Base-by-base conservation (phyloP, 2,888 invertebrate genomes). In the Dynastes maya region DNA sequence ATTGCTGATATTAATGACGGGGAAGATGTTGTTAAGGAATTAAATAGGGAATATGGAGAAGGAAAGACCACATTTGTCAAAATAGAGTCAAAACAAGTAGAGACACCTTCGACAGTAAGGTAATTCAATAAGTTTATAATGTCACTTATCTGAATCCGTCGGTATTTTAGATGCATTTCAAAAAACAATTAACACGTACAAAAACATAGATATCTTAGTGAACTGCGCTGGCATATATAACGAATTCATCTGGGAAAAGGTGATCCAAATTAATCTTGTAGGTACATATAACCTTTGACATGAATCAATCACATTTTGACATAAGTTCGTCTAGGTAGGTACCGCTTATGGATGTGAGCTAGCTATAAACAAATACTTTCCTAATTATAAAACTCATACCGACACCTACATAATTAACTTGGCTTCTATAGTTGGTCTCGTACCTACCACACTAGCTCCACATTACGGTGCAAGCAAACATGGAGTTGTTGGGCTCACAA, bases 101-200 rank as follows among this genome's bases (percentile, higher is more conserved):
- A 3, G 37, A 58, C n/a, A 78, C 80, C 32, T 74, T 82, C 49
- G 80, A 82, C 79, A 79, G 77, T 77, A 70, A 32, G 27, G 4
- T 16, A n/a, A 2, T 58, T 27, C 9, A 13, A 51, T 16, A 53
- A 61, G 8, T 61, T 8, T 61, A 6, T 22, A 4, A 1, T 29
- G 1, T 1, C 11, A 29, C 8, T 22, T 27, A 16, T 27, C 27
- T 27, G 1, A 9, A 27, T 9, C 22, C 11, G 27, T 27, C 27
- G 1, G 1, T 16, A 49, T 49, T 68, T 49, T 49, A 68, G 67
- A 49, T 2, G 67, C 67, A 22, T 68, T 68, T 27, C 67, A 68
- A 68, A 49, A n/a, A 22, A 3, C 67, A 2, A 22, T 68, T 16
- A 22, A 68, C 1, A 49, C 45, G 0, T 68, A 68, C 22, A 68